phyloP scores from a whole-genome alignment of 2,888 invertebrate genomes.

The Epinotia brunnichana region DNA sequence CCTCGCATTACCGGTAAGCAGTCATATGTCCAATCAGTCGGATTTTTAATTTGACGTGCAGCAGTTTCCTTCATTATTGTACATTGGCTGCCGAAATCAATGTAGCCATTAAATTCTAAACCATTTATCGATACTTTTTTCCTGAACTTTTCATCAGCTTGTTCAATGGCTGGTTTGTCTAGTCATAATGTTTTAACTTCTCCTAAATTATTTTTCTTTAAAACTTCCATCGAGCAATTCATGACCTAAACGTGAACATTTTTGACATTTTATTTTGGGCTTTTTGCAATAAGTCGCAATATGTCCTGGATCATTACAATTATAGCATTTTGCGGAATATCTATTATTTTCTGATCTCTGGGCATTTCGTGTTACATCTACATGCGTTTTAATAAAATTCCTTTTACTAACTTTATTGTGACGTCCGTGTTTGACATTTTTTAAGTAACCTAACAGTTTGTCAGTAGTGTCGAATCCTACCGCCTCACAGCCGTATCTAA shows the following conservation, averaged over 20 bases:
- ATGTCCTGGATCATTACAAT: slow-evolving; percentile 5
- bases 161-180: not conserved
- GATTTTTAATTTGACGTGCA: too few relatives aligned
- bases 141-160: slow-evolving; percentile 5
- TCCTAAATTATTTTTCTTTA: not conserved
- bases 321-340: not conserved
- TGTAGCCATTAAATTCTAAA: slow-evolving; percentile 1
- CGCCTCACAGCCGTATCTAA: slow-evolving; percentile 6
- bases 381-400: not conserved
- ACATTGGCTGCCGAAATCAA: slow-evolving; percentile 11
- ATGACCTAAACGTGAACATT: not conserved
- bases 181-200: slow-evolving; percentile 6
- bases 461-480: not conserved
- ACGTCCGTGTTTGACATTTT: slow-evolving; percentile 3
- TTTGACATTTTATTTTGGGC: not conserved
- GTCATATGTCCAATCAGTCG: too few relatives aligned
- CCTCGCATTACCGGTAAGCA: too few relatives aligned
- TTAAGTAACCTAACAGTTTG: slow-evolving; percentile 10
- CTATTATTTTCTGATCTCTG: not conserved
- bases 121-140: not conserved
- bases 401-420: not conserved
- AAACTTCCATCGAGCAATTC: not conserved
- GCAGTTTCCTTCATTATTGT: not conserved
- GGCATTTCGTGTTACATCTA: not conserved
- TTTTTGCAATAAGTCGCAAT: not conserved